These are phyloP conservation scores for Iguana delicatissima DNA, from an alignment of 2,797 vertebrate species.

Conservation along the genomic window DNA sequence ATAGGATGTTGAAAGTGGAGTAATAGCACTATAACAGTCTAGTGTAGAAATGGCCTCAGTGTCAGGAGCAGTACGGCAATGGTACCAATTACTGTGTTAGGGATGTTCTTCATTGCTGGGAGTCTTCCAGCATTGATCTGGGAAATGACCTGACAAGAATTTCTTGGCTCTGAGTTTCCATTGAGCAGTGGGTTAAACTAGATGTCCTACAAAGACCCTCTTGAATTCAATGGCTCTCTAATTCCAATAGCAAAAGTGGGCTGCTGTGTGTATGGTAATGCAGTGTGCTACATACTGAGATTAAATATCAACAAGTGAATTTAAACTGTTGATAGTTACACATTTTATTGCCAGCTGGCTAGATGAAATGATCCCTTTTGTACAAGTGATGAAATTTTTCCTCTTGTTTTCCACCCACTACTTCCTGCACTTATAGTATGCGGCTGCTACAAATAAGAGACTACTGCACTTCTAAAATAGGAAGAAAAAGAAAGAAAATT, in stretches of 20 bases:
- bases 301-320: neutral
- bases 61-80: neutral
- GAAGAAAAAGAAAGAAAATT: neutral
- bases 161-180: neutral
- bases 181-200: neutral
- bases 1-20: no score
- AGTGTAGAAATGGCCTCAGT: no score
- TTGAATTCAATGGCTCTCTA: neutral
- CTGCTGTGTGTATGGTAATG: neutral
- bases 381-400: neutral
- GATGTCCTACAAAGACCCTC: no score
- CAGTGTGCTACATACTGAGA: slow-evolving; percentile 8
- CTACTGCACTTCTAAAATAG: neutral
- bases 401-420: neutral
- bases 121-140: neutral
- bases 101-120: neutral
- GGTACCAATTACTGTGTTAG: neutral
- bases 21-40: no score
- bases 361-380: neutral
- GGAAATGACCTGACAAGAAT: neutral
- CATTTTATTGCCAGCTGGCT: neutral
- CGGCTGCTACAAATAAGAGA: neutral
- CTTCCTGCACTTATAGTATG: neutral
- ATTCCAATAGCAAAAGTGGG: neutral
- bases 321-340: neutral